Evolutionary conservation across 2,888 invertebrate genomes (phyloP), one percentile per base, ranked within the genome.

Genomic region (Dicranocentrus wangi): DNA sequence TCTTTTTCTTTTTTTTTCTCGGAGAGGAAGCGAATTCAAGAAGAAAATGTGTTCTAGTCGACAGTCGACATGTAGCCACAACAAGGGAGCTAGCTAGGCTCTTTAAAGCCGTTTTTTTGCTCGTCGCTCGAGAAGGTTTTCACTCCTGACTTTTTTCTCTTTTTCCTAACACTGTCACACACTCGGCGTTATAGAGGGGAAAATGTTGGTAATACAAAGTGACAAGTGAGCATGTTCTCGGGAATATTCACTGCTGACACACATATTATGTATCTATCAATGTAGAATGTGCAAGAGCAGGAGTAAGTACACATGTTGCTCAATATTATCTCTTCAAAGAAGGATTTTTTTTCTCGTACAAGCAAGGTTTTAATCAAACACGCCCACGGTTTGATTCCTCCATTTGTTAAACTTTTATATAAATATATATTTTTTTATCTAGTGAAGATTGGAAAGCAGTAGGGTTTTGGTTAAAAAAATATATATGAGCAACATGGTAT

Each of bases 51-150:
- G 13, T 5, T n/a, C 15, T 47, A 47, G 47, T 47, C 47, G 13
- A 39, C 39, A 13, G 51, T 51, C 51, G 25, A 10, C 17, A 17
- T 60, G 60, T 60, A 60, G 60, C 60, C 60, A 60, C 60, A 60
- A 60, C 60, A 60, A 15, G 15, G 28, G 8, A 2, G 1, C 23
- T 3, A 47, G 17, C n/a, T 21, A n/a, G n/a, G n/a, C n/a, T n/a
- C n/a, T n/a, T n/a, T n/a, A n/a, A n/a, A n/a, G n/a, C n/a, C n/a
- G 27, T 58, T 21, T 58, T 58, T 47, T 47, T 47, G 7, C 39
- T 13, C 39, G 5, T 5, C 39, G 39, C 39, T 13, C 39, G 13
- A 21, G n/a, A n/a, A n/a, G n/a, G n/a, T n/a, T n/a, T n/a, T n/a
- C n/a, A n/a, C n/a, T n/a, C n/a, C n/a, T n/a, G n/a, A n/a, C n/a